These are phyloP conservation scores for Zaprionus camerounensis DNA, from an alignment of 1,140 invertebrate species.

Conservation along the genomic window DNA sequence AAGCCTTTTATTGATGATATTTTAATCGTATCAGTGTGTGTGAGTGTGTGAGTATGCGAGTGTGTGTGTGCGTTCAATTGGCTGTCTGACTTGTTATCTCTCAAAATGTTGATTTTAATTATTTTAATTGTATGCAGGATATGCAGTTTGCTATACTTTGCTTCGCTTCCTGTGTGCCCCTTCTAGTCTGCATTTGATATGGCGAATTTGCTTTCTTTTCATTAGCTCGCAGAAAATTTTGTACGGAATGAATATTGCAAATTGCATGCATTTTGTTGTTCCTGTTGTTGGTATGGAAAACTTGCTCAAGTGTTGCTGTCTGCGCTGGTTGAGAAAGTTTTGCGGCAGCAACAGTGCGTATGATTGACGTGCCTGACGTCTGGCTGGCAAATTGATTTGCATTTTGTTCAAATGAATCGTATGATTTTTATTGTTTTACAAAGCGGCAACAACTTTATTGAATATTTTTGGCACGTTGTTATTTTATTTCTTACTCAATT, in stretches of 20 bases:
- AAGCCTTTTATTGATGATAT: conserved; percentile 68
- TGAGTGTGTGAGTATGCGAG: conserved; percentile 10
- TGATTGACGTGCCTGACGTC: conserved; percentile 44
- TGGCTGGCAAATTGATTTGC: conserved; percentile 34
- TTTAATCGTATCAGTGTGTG: conserved; percentile 51
- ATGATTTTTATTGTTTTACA: conserved; percentile 45
- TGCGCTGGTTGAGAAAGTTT: conserved; percentile 10
- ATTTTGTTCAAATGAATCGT: conserved; percentile 38
- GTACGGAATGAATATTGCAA: conserved; percentile 16
- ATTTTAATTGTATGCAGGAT: conserved; percentile 55
- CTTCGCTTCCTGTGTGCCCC: neutral
- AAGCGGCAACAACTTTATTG: conserved; percentile 28
- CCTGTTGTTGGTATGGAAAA: conserved; percentile 19
- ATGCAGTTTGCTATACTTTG: conserved; percentile 3
- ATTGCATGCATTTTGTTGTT: conserved; percentile 3
- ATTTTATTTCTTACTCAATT: conserved; percentile 40
- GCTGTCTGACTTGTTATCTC: conserved; percentile 50
- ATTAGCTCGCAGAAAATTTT: conserved; percentile 20
- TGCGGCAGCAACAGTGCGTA: conserved; percentile 40
- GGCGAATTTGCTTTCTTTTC: conserved; percentile 34
- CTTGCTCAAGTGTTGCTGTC: conserved; percentile 20
- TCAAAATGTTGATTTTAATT: conserved; percentile 73
- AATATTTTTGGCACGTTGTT: conserved; percentile 31
- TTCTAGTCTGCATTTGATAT: conserved; percentile 23
- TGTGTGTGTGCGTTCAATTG: conserved; percentile 14